These are phyloP conservation scores for Nemurella pictetii DNA, from an alignment of 2,888 invertebrate genomes.

Conservation along the genomic window DNA sequence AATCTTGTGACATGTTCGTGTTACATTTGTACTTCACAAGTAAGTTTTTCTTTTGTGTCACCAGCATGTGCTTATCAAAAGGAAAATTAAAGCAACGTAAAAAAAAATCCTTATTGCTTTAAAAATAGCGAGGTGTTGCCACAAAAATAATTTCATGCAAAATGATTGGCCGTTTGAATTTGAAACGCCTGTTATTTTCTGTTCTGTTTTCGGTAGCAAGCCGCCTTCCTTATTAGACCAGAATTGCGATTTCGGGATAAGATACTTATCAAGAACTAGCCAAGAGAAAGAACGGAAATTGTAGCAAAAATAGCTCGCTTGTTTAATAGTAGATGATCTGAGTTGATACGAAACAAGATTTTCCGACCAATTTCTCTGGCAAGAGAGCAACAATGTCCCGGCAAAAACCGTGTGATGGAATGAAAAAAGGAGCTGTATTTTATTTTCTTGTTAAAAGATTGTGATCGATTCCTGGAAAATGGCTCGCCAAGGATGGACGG, in stretches of 20 bases:
- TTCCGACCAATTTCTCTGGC: background rate
- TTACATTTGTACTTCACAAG: too few species aligned
- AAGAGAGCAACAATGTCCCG: background rate
- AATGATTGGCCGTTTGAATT: background rate
- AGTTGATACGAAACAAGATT: background rate
- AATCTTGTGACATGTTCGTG: too few species aligned
- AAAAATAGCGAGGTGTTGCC: background rate
- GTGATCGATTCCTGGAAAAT: background rate
- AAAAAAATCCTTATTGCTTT: too few species aligned
- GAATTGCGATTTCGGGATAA: background rate
- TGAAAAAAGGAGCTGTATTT: too few species aligned
- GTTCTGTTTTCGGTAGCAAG: background rate
- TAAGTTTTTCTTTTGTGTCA: too few species aligned
- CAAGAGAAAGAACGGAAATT: background rate
- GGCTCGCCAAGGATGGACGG: background rate
- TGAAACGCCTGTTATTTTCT: background rate
- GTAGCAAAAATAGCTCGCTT: background rate
- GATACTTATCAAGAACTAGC: background rate
- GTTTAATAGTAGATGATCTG: background rate
- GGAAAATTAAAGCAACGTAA: too few species aligned
- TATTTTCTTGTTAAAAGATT: background rate
- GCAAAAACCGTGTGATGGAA: background rate
- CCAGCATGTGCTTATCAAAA: too few species aligned
- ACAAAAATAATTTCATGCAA: background rate
- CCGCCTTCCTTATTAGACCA: background rate